Evolutionary conservation across 2,888 invertebrate genomes (phyloP).

Genomic region (Cerastis leucographa): DNA sequence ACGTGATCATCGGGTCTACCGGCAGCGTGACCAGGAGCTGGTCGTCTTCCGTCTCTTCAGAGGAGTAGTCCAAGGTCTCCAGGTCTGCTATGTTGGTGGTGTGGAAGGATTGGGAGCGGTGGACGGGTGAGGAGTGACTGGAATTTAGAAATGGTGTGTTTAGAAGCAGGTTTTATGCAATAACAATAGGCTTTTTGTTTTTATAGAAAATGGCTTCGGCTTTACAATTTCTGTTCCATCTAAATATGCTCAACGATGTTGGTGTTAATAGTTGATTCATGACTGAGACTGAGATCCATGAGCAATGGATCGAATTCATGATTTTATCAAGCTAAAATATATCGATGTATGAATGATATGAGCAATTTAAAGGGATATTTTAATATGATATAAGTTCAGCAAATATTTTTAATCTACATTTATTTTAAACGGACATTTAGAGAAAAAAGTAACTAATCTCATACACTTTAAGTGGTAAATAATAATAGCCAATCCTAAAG

Average conservation of each 20-base stretch:
- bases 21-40: conserved; percentile 77
- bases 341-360: conserved; percentile 86
- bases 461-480: conserved; percentile 75
- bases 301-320: no score
- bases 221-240: no score
- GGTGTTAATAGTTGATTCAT: no score
- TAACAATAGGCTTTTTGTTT: neutral
- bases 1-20: conserved; percentile 84
- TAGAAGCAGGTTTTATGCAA: neutral
- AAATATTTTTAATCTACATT: conserved; percentile 43
- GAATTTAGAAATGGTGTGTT: conserved; percentile 40
- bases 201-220: no score
- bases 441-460: conserved; percentile 66
- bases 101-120: conserved; percentile 89
- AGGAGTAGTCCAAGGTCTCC: conserved; percentile 83
- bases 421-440: conserved; percentile 62
- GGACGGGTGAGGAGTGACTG: conserved; percentile 89
- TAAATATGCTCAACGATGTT: no score
- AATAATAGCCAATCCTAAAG: conserved; percentile 63
- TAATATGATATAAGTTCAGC: conserved; percentile 46
- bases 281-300: no score
- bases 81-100: conserved; percentile 85
- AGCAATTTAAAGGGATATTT: conserved; percentile 73
- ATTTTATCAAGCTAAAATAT: no score
- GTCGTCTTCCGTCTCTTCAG: conserved; percentile 84